phyloP scores from a whole-genome alignment of 2,888 invertebrate genomes.

The Amphiduros pacificus region DNA sequence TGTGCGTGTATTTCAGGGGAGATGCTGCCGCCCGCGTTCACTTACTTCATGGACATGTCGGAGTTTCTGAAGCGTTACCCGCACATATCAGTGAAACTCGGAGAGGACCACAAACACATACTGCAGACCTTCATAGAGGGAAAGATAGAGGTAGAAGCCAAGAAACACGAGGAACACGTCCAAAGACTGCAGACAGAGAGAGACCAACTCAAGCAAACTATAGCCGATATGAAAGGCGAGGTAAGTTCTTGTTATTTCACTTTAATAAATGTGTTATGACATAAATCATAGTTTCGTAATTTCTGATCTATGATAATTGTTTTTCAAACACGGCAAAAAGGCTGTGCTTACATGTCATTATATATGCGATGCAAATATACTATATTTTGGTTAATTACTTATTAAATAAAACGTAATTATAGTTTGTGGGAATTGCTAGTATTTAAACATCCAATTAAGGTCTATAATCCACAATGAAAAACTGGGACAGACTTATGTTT shows the following conservation, averaged over 20 bases:
- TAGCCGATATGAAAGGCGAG: neutral
- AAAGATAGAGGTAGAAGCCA: constrained; percentile 16
- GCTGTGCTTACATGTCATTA: too few relatives aligned
- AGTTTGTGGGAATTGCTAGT: too few relatives aligned
- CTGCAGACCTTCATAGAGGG: constrained; percentile 30
- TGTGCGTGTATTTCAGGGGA: constrained; percentile 22
- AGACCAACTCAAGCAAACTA: neutral
- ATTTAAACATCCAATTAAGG: too few relatives aligned
- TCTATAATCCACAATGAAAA: too few relatives aligned
- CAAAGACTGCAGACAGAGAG: neutral
- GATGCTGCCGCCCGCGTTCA: constrained; percentile 28
- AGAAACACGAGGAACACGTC: constrained; percentile 6
- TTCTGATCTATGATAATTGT: too few relatives aligned
- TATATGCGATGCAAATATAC: too few relatives aligned
- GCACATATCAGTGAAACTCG: constrained; percentile 29
- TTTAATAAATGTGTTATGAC: neutral
- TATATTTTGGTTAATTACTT: too few relatives aligned
- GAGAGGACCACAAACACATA: constrained; percentile 30
- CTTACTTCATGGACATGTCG: constrained; percentile 29
- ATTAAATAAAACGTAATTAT: too few relatives aligned
- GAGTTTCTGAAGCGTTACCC: constrained; percentile 25
- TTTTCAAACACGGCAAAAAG: too few relatives aligned
- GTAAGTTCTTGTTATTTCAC: neutral
- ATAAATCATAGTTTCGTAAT: too few relatives aligned
- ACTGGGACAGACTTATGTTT: too few relatives aligned